These are phyloP conservation scores for Phylloscopus trochiloides DNA, from an alignment of 2,113 vertebrate species.

Conservation along the genomic window DNA sequence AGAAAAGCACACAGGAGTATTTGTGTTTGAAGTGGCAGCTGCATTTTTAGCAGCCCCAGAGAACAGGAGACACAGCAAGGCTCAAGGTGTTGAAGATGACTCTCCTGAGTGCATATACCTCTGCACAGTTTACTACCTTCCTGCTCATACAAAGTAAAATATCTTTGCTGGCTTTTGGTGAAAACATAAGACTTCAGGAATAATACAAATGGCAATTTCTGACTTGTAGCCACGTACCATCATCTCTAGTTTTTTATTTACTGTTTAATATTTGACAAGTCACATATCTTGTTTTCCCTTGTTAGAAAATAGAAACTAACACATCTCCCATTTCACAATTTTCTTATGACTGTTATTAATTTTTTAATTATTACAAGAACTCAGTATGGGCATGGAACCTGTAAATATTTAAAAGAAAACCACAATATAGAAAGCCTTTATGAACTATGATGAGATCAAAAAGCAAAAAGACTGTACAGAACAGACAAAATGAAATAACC, in stretches of 20 bases:
- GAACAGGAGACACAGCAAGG: background rate
- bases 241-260: background rate
- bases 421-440: background rate
- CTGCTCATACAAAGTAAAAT: background rate
- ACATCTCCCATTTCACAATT: background rate
- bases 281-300: background rate
- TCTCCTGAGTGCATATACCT: background rate
- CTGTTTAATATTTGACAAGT: background rate
- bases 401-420: constrained; percentile 15
- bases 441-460: background rate
- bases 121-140: background rate
- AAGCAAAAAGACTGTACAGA: background rate
- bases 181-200: background rate
- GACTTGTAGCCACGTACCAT: background rate
- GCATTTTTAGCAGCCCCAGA: background rate
- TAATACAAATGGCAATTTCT: background rate
- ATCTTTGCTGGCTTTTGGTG: background rate
- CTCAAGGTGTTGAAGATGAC: background rate
- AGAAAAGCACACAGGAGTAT: background rate
- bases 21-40: background rate
- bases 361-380: background rate
- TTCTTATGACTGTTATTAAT: background rate
- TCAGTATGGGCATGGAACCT: background rate
- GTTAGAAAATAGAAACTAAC: background rate
- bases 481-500: background rate